Evolutionary conservation across 2,113 vertebrate genomes (phyloP).

Genomic region (Spea bombifrons): DNA sequence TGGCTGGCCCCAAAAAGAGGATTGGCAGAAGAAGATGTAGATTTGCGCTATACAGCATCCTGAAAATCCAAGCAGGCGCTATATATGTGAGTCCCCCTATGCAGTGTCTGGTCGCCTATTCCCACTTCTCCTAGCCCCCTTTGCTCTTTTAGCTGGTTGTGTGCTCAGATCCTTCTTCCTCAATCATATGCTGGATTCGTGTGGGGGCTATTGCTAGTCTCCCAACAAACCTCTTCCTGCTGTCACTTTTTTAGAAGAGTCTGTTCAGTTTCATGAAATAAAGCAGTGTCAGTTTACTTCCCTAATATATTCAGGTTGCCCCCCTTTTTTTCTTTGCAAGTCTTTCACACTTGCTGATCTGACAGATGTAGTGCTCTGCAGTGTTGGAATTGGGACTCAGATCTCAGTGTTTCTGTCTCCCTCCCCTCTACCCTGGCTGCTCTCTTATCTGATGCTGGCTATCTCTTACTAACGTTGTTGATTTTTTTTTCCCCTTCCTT

Average conservation of each 20-base stretch:
- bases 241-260: constrained; percentile 21
- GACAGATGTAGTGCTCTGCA: constrained; percentile 4
- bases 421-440: background rate
- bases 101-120: no score
- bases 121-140: no score
- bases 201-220: background rate
- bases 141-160: background rate
- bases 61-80: background rate
- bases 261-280: background rate
- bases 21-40: constrained; percentile 6
- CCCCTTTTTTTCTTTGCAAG: background rate
- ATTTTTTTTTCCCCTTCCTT: background rate
- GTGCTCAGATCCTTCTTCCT: background rate
- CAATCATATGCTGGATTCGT: background rate
- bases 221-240: constrained; percentile 10
- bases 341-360: constrained; percentile 14
- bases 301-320: background rate
- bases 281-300: constrained; percentile 13
- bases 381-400: background rate
- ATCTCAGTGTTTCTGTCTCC: constrained; percentile 3
- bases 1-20: constrained; percentile 14
- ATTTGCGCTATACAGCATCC: constrained; percentile 11
- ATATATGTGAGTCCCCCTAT: background rate
- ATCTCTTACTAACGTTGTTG: constrained; percentile 18
- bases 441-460: constrained; percentile 27